A percentile compares a stretch with the other conserved stretches of the same genome.
phyloP scores from a whole-genome alignment of 64 coral and sea anemone genomes.

The Hydrozoanthus tunicans region DNA sequence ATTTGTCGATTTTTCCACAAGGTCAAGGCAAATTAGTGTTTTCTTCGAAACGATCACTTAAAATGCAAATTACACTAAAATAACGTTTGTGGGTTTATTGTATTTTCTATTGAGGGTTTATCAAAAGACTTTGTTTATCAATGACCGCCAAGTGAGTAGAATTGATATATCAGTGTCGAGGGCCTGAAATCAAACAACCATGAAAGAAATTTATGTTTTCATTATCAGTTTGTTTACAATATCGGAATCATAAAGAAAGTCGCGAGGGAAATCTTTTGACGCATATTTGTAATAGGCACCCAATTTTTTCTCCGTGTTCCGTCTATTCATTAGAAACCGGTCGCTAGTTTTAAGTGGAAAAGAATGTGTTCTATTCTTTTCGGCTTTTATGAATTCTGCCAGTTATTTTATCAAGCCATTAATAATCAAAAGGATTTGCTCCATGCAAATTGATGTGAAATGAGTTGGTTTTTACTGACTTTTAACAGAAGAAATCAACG shows the following conservation, averaged over 20 bases:
- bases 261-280: not conserved
- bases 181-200: not conserved
- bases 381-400: not conserved
- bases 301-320: not conserved
- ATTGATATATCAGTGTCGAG: slow-evolving; percentile 33
- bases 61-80: slow-evolving; percentile 52
- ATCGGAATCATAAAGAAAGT: not conserved
- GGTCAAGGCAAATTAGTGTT: not conserved
- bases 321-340: not conserved
- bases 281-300: not conserved
- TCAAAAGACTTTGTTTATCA: slow-evolving; percentile 44
- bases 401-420: not conserved
- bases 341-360: not conserved
- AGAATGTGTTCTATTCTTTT: not conserved
- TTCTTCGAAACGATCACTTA: slow-evolving; percentile 6
- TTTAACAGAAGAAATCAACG: too few relatives aligned
- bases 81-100: slow-evolving; percentile 33
- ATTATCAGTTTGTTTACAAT: not conserved
- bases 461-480: too few relatives aligned
- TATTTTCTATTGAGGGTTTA: slow-evolving; percentile 28
- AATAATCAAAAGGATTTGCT: slow-evolving; percentile 1
- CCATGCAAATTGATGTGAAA: not conserved
- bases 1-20: not conserved
- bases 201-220: not conserved
- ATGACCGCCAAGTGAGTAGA: slow-evolving; percentile 25